A percentile compares a stretch with the other conserved stretches of the same genome.
These are phyloP conservation scores for Ameiurus melas DNA, from an alignment of 2,113 vertebrate genomes.

Conservation along the genomic window DNA sequence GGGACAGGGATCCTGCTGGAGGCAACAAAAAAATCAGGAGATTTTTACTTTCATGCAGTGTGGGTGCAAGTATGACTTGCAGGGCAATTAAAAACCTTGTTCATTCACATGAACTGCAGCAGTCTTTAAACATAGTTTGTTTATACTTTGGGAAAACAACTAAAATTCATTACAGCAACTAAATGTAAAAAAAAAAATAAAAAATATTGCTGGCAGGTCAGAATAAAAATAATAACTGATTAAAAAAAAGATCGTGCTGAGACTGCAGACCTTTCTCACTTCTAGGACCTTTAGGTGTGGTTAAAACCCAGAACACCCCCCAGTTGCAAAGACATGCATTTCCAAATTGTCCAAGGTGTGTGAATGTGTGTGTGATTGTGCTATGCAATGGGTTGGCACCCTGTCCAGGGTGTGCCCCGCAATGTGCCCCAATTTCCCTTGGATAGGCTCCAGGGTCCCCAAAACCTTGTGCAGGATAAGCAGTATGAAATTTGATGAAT, in stretches of 20 bases:
- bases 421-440: too few species aligned
- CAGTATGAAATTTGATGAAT: too few species aligned
- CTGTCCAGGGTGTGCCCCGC: too few species aligned
- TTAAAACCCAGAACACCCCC: too few species aligned
- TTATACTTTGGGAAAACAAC: background rate
- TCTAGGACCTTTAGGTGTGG: background rate
- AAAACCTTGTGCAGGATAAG: too few species aligned
- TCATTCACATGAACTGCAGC: background rate
- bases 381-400: too few species aligned
- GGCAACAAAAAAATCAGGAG: background rate
- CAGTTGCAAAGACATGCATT: too few species aligned
- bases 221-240: background rate
- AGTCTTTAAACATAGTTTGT: background rate
- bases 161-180: background rate
- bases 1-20: background rate
- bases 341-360: too few species aligned
- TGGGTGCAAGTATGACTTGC: background rate
- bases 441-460: too few species aligned
- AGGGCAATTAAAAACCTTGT: background rate
- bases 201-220: background rate
- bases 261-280: background rate
- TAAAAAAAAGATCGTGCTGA: too few species aligned
- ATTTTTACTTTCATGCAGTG: background rate
- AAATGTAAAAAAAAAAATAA: background rate
- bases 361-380: too few species aligned